A percentile compares a stretch with the other conserved stretches of the same genome.
These are phyloP conservation scores for Amiota communis DNA, from an alignment of 2,888 invertebrate species.

Conservation along the genomic window DNA sequence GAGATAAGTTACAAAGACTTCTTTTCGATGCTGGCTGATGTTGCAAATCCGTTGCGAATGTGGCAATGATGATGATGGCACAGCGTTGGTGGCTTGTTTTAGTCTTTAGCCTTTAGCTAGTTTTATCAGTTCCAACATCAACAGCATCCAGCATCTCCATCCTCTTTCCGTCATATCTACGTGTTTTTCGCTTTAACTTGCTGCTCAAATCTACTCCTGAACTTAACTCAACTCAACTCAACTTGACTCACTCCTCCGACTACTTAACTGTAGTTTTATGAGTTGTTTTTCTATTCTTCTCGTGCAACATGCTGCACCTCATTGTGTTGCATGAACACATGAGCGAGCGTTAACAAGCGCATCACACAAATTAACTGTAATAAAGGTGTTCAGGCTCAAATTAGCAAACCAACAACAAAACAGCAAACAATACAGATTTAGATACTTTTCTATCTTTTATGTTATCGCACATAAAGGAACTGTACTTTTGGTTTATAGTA, in stretches of 20 bases:
- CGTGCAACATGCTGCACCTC: background rate
- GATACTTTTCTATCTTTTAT: too few species aligned
- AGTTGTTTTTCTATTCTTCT: background rate
- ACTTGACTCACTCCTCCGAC: background rate
- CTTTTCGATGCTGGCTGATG: background rate
- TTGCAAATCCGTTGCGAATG: slow-evolving; percentile 30
- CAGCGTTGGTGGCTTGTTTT: slow-evolving; percentile 11
- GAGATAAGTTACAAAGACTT: slow-evolving; percentile 11
- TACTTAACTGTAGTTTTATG: slow-evolving; percentile 22
- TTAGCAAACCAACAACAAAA: too few species aligned
- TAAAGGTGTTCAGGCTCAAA: slow-evolving; percentile 19
- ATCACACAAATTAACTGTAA: slow-evolving; percentile 30
- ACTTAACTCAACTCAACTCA: background rate
- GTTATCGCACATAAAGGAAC: too few species aligned
- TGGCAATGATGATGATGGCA: slow-evolving; percentile 35
- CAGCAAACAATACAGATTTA: too few species aligned
- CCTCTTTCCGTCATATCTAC: background rate
- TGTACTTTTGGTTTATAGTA: too few species aligned
- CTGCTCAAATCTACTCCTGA: slow-evolving; percentile 10
- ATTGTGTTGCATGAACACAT: background rate
- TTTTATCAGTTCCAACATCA: slow-evolving; percentile 1
- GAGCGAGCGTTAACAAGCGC: slow-evolving; percentile 15
- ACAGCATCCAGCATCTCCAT: background rate
- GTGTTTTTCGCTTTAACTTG: slow-evolving; percentile 22
- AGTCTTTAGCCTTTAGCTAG: background rate